These are phyloP conservation scores for Leucoma salicis DNA, from an alignment of 2,888 invertebrate species.

Conservation along the genomic window DNA sequence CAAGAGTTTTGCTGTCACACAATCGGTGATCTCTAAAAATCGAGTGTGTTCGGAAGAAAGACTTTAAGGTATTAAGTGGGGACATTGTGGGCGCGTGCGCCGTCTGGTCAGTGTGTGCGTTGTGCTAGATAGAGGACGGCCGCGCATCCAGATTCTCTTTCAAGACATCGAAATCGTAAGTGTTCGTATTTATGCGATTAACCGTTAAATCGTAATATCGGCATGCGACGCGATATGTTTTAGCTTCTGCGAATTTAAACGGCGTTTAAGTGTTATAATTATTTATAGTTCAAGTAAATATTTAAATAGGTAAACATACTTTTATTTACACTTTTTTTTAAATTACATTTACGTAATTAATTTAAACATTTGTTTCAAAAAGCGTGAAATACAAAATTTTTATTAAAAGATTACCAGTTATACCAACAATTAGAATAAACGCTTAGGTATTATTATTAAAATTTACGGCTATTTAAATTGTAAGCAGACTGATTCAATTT, in stretches of 20 bases:
- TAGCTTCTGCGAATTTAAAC: slow-evolving; percentile 21
- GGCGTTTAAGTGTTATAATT: too few relatives aligned
- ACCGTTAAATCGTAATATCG: slow-evolving; percentile 14
- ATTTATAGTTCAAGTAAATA: too few relatives aligned
- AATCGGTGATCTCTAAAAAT: slow-evolving; percentile 37
- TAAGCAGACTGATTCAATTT: neutral
- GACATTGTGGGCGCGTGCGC: slow-evolving; percentile 24
- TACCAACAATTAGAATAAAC: neutral
- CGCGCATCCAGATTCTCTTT: slow-evolving; percentile 37
- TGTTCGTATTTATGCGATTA: slow-evolving; percentile 28
- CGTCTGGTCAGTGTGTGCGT: slow-evolving; percentile 41
- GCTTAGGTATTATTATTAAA: neutral
- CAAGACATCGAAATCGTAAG: slow-evolving; percentile 41
- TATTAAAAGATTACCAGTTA: neutral
- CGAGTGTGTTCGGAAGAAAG: slow-evolving; percentile 42
- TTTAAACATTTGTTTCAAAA: neutral
- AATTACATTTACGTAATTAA: too few relatives aligned
- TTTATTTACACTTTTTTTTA: too few relatives aligned
- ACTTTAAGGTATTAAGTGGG: slow-evolving; percentile 39
- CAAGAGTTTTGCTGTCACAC: slow-evolving; percentile 30
- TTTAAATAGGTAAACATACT: too few relatives aligned
- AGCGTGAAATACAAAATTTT: neutral
- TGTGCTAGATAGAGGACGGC: slow-evolving; percentile 40
- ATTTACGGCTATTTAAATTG: neutral
- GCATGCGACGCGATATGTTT: slow-evolving; percentile 23